Base-by-base conservation (phyloP, 2,113 vertebrate species). In the Orientallactaga bullata region DNA sequence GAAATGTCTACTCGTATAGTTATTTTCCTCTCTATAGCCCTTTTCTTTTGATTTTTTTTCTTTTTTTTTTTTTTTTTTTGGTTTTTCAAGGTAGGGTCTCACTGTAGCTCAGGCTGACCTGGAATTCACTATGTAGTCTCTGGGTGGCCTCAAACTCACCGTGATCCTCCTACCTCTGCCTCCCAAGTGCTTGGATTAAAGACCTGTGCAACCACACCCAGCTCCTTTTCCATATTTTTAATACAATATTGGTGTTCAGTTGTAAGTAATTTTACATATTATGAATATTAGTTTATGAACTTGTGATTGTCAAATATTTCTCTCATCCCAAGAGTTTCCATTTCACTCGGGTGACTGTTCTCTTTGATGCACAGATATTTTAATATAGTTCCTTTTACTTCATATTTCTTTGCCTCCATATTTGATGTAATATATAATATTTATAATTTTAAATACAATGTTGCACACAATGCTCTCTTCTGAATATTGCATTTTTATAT, bases 401-500 rank as follows among this genome's bases (percentile, higher is more conserved):
- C 47, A 42, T 88, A 26, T 55, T 26, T 69, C 72, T 11, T 88
- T 81, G 12, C 7, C 7, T n/a, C 2, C 80, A 16, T 23, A 86
- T 82, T 85, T 77, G 13, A 18, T 71, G 10, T 91, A 28, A 55
- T 86, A 71, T 23, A 6, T 0, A 91, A 2, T 86, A 66, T 7
- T 85, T 77, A 26, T 73, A 80, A 92, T 92, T 71, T 37, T 23
- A 21, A 74, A 83, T 47, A 90, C 76, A 8, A 89, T 47, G 71
- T 79, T 86, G 51, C 5, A 37, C 72, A 96, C 28, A 32, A 16
- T 78, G 95, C 78, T 37, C 68, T 93, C 88, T 63, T 42, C 6
- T 66, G 24, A 39, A 78, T 85, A 93, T 93, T 35, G 72, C 1
- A 81, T 95, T 90, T 81, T 76, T 35, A 76, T 71, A 42, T 37